A percentile compares a stretch with the other conserved stretches of the same genome.
Evolutionary conservation across 2,888 invertebrate genomes (phyloP).

Genomic region (Lacanobia oleracea): DNA sequence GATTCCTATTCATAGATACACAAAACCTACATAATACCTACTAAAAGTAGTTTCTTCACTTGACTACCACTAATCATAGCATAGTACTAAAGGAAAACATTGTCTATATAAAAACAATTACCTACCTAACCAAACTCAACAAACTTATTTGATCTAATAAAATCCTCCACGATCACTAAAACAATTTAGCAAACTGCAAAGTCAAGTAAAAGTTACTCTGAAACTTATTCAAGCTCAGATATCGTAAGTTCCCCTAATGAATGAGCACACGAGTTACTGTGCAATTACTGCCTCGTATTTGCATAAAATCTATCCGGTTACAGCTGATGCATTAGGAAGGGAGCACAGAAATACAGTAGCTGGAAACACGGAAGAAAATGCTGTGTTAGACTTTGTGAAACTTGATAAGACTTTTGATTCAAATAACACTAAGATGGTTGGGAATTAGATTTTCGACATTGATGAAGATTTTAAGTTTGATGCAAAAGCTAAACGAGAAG

Average conservation of each 20-base stretch:
- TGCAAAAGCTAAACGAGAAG: not conserved
- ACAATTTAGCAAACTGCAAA: constrained; percentile 58
- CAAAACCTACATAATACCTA: too few species aligned
- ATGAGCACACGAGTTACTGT: constrained; percentile 77
- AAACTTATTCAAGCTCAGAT: constrained; percentile 69
- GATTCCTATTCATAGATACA: too few species aligned
- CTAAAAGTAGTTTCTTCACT: too few species aligned
- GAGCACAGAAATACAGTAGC: constrained; percentile 58
- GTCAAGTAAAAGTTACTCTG: constrained; percentile 49
- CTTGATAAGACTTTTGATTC: not conserved
- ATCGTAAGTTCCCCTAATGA: constrained; percentile 75
- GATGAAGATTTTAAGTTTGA: constrained; percentile 4
- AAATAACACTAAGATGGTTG: constrained; percentile 3
- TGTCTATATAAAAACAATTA: not conserved
- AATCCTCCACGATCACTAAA: constrained; percentile 40
- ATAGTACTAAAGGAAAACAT: not conserved
- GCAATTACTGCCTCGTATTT: constrained; percentile 78
- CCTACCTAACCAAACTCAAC: not conserved
- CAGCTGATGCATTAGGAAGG: constrained; percentile 68
- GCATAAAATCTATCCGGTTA: constrained; percentile 76
- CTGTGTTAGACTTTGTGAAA: constrained; percentile 12
- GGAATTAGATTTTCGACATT: constrained; percentile 4
- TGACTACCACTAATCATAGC: not conserved
- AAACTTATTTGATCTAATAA: constrained; percentile 47
- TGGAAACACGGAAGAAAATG: constrained; percentile 41